Conservation (phyloP, 30 jellyfish, hydroid and myxozoan genomes). For the Nemopilema nomurai region DNA sequence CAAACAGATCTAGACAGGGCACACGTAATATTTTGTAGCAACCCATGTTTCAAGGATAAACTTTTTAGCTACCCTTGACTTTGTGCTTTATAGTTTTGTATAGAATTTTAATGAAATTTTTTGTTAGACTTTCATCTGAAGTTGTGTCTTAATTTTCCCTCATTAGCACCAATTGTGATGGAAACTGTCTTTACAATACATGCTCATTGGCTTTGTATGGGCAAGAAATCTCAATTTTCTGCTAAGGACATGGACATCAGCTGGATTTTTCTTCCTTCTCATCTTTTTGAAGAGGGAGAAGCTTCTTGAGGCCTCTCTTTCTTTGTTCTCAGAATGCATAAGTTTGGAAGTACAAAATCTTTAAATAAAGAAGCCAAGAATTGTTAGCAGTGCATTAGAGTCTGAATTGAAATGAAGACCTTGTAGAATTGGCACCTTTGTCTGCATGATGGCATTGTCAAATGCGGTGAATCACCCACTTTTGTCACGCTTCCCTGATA, state of each 20-base stretch:
- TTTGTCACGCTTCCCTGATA: neutral
- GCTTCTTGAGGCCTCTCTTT: neutral
- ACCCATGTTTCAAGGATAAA: no score
- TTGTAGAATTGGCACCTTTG: neutral
- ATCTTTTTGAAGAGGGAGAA: neutral
- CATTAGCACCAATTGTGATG: no score
- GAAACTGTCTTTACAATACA: no score
- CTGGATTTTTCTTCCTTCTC: conserved; percentile 12
- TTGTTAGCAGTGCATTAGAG: neutral
- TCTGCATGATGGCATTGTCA: neutral
- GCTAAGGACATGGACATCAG: conserved; percentile 15
- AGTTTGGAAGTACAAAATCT: neutral
- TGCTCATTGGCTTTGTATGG: conserved; percentile 36
- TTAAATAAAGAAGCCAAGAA: neutral
- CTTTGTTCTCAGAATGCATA: neutral
- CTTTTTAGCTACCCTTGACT: no score
- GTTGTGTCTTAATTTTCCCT: no score
- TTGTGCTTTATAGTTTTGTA: no score
- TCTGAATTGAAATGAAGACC: neutral
- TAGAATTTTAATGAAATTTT: no score
- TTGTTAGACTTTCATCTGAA: no score
- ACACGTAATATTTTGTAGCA: no score
- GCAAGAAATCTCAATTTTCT: neutral
- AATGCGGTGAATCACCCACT: neutral
- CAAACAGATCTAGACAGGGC: no score